Evolutionary conservation across 2,113 vertebrate species (phyloP), one percentile per base, ranked within the genome.

Genomic region (Actenoides lindsayi): DNA sequence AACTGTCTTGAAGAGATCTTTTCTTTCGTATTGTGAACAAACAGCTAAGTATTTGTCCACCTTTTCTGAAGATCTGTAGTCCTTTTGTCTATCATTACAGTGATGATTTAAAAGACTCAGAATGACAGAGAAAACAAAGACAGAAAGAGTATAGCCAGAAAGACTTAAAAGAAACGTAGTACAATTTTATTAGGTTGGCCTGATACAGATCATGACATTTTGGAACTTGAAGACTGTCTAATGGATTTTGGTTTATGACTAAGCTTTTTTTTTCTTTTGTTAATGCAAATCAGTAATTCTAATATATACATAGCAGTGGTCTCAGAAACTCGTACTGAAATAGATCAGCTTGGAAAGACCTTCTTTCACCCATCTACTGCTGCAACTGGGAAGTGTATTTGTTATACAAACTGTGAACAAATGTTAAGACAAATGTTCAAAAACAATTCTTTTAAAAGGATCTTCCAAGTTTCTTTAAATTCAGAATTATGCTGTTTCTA

Each of bases 11-110:
- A 63, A 50, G 78, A 54, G 21, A 27, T 96, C 48, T 88, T 89
- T 94, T 75, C 48, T 67, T 78, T 51, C 56, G 83, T 96, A 28
- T 79, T 95, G 87, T 91, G 70, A 95, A 81, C 84, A 96, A 89
- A 97, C 25, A 83, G 64, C 42, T 83, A 76, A 90, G 39, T 77
- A 74, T 57, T 93, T 67, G 95, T 95, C n/a, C 53, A 77, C 28
- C 33, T 95, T 94, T 92, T 79, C 33, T 90, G 90, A 41, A 69
- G 41, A 83, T 28, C 74, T 87, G n/a, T 73, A 90, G n/a, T 93
- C 78, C 77, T 90, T 41, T 37, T 94, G 73, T 79, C 78, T 85
- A 20, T 96, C 77, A 91, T 75, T 89, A 16, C 35, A 56, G 27
- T 64, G 53, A 83, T 88, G 54, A 95, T 90, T 96, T 94, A 77